Evolutionary conservation across 2,113 vertebrate species (phyloP).

Genomic region (Cricetomys ansorgei): DNA sequence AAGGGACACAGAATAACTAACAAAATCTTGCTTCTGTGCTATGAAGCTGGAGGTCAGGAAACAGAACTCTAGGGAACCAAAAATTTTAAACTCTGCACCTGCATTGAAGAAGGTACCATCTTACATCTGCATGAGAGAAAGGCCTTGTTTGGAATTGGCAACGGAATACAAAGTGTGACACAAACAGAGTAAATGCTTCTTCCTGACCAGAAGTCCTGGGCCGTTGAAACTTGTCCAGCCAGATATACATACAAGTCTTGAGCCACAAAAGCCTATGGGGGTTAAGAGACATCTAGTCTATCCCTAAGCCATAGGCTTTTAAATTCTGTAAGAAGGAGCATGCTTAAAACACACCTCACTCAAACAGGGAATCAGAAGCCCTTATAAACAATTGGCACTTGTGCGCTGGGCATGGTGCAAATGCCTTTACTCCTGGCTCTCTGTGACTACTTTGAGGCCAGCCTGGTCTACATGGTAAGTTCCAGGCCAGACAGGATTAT

Average conservation of each 20-base stretch:
- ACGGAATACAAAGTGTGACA: not conserved
- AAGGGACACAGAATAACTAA: not conserved
- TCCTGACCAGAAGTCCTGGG: not conserved
- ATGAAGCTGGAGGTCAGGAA: not conserved
- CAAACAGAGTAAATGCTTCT: not conserved
- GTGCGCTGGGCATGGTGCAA: too few species aligned
- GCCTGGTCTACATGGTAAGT: not conserved
- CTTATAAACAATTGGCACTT: constrained; percentile 51
- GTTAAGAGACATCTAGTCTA: constrained; percentile 23
- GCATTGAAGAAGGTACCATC: not conserved
- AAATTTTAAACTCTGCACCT: not conserved
- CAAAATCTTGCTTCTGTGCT: not conserved
- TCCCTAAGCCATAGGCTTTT: constrained; percentile 6
- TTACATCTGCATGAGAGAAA: not conserved
- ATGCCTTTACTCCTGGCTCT: not conserved
- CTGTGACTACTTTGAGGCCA: not conserved
- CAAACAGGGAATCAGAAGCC: constrained; percentile 35
- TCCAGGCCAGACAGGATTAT: not conserved
- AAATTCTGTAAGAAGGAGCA: constrained; percentile 34
- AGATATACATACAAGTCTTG: constrained; percentile 21
- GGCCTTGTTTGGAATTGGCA: not conserved
- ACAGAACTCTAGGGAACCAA: not conserved
- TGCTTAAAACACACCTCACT: constrained; percentile 48
- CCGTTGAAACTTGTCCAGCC: not conserved
- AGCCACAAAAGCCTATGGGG: not conserved